Conservation (phyloP, 2,888 invertebrate species). For the Synanthedon formicaeformis region DNA sequence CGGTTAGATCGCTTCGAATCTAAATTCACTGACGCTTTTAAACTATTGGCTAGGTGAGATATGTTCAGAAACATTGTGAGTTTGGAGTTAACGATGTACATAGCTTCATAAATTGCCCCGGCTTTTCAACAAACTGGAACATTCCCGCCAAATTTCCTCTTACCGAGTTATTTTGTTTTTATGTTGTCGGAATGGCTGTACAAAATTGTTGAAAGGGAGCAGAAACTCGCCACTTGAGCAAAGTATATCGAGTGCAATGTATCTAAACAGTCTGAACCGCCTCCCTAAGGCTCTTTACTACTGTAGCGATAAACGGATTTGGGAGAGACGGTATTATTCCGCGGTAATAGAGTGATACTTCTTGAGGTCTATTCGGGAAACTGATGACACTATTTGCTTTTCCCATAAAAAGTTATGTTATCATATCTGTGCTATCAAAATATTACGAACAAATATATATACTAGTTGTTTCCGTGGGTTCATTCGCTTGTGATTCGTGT, state of each 20-base stretch:
- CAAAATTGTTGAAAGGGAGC: constrained; percentile 23
- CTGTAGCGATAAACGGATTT: constrained; percentile 58
- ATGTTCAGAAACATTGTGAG: background rate
- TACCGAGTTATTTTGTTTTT: constrained; percentile 22
- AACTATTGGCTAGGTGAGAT: constrained; percentile 1
- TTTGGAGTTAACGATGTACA: background rate
- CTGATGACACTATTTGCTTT: constrained; percentile 60
- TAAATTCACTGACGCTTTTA: constrained; percentile 5
- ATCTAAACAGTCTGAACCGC: constrained; percentile 36
- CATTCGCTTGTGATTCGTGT: background rate
- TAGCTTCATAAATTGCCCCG: background rate
- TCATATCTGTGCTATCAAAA: constrained; percentile 52
- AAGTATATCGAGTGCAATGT: constrained; percentile 43
- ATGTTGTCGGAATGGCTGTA: constrained; percentile 17
- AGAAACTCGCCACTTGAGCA: constrained; percentile 27
- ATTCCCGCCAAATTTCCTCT: constrained; percentile 16
- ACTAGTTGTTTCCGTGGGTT: background rate
- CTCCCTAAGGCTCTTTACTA: constrained; percentile 35
- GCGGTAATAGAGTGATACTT: constrained; percentile 55
- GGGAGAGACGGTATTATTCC: constrained; percentile 45
- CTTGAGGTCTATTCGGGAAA: constrained; percentile 49
- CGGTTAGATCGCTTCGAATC: constrained; percentile 7
- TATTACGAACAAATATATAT: constrained; percentile 40
- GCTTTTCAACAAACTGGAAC: background rate
- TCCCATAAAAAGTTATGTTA: constrained; percentile 61